Conservation (phyloP, 2,113 vertebrate genomes). For the Epinephelus fuscoguttatus region DNA sequence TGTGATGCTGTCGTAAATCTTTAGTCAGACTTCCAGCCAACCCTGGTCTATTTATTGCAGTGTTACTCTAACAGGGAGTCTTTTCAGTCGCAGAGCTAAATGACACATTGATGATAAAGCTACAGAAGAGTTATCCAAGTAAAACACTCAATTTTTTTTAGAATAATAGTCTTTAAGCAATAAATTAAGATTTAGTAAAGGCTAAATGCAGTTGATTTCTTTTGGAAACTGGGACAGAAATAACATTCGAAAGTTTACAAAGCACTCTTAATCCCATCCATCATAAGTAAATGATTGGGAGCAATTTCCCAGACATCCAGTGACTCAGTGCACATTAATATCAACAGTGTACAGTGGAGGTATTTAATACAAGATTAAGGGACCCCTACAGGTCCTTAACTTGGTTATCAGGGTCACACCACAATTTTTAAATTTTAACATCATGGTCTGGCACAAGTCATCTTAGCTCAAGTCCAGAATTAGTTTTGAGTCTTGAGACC, state of each 20-base stretch:
- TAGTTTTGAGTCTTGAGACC: neutral
- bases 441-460: neutral
- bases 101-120: conserved; percentile 28
- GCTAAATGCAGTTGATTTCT: conserved; percentile 16
- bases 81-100: conserved; percentile 6
- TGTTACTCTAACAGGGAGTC: conserved; percentile 24
- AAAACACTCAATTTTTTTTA: conserved; percentile 16
- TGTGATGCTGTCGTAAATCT: conserved; percentile 36
- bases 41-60: conserved; percentile 43
- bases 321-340: conserved; percentile 38
- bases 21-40: conserved; percentile 42
- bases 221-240: conserved; percentile 52
- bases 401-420: neutral
- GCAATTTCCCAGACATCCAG: conserved; percentile 20
- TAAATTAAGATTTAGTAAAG: conserved; percentile 19
- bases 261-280: conserved; percentile 35
- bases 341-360: conserved; percentile 9
- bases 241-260: conserved; percentile 53
- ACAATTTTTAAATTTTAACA: conserved; percentile 12
- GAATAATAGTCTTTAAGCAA: neutral
- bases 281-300: conserved; percentile 35
- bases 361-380: conserved; percentile 15
- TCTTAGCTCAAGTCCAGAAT: neutral
- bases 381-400: neutral
- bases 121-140: conserved; percentile 45